A percentile compares a stretch with the other conserved stretches of the same genome.
Evolutionary conservation across 2,888 invertebrate genomes (phyloP).

Genomic region (Cremastinae sp.): DNA sequence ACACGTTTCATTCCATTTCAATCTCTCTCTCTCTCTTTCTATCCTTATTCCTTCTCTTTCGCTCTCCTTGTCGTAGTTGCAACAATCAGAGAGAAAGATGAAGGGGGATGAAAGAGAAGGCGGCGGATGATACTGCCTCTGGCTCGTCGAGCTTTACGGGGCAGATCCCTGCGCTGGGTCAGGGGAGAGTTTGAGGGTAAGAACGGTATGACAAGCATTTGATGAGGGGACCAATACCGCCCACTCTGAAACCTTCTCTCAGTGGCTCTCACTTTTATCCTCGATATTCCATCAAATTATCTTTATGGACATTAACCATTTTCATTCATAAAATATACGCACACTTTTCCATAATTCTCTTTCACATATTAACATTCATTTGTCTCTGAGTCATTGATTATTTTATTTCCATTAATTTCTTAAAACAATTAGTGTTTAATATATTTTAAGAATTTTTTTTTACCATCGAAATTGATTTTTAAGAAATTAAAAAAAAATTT

Average conservation of each 20-base stretch:
- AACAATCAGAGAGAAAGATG: constrained; percentile 31
- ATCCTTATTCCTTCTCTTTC: neutral
- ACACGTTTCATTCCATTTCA: no score
- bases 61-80: constrained; percentile 9
- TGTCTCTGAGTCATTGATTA: no score
- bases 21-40: neutral
- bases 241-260: constrained; percentile 75
- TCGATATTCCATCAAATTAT: neutral
- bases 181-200: constrained; percentile 72
- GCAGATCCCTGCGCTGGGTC: constrained; percentile 72
- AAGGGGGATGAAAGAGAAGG: constrained; percentile 46
- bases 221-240: constrained; percentile 77
- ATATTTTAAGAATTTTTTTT: no score
- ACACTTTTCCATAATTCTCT: neutral
- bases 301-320: neutral
- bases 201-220: constrained; percentile 79
- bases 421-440: no score
- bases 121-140: constrained; percentile 66
- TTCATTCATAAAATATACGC: neutral
- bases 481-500: no score
- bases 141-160: constrained; percentile 71
- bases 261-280: constrained; percentile 70
- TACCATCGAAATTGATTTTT: no score
- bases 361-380: no score
- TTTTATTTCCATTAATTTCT: no score